Evolutionary conservation across 1,140 invertebrate species (phyloP).

Genomic region (Euura lappo): DNA sequence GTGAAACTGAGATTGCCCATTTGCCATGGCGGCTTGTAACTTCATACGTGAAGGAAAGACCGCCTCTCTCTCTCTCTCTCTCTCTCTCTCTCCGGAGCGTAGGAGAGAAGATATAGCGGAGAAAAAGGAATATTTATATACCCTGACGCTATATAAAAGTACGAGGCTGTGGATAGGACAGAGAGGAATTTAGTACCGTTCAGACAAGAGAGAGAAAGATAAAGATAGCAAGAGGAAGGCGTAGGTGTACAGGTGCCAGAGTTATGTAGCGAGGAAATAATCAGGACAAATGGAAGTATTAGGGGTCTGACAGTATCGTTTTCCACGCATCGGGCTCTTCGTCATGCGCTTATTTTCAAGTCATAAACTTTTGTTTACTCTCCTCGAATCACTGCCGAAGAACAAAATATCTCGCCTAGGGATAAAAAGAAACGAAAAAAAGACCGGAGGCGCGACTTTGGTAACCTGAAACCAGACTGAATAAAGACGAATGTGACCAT

Average conservation of each 20-base stretch:
- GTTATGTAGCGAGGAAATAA: constrained; percentile 1
- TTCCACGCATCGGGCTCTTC: background rate
- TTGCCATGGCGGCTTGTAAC: background rate
- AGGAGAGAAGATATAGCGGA: background rate
- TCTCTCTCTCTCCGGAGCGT: background rate
- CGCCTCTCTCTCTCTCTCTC: background rate
- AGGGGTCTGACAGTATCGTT: background rate
- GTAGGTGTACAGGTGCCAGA: background rate
- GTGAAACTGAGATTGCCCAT: background rate
- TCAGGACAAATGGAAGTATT: constrained; percentile 5
- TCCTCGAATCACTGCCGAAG: too few relatives aligned
- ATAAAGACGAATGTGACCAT: too few relatives aligned
- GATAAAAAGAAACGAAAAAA: too few relatives aligned
- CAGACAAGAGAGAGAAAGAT: background rate
- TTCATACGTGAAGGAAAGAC: background rate
- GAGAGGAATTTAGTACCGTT: background rate
- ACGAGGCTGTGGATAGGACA: background rate
- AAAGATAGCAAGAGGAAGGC: background rate
- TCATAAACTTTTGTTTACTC: background rate
- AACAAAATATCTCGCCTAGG: too few relatives aligned
- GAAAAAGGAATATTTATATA: constrained; percentile 4
- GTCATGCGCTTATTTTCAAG: constrained; percentile 1
- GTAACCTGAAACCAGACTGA: too few relatives aligned
- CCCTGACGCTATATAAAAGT: background rate
- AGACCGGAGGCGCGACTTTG: too few relatives aligned